These are phyloP conservation scores for Micrastur ruficollis DNA, from an alignment of 2,797 vertebrate species.

Conservation along the genomic window DNA sequence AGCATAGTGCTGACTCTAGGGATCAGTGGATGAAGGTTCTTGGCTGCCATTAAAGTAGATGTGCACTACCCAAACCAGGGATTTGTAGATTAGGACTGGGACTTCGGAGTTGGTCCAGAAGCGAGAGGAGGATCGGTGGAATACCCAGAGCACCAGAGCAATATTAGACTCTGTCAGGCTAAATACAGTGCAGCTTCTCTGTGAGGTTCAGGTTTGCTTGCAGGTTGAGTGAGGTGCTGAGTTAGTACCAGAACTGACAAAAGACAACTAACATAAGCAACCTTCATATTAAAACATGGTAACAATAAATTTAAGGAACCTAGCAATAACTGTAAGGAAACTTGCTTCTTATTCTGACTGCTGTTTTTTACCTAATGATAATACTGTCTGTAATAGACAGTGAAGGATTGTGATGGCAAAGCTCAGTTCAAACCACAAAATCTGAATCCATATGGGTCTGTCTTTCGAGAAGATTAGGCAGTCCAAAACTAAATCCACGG, in stretches of 20 bases:
- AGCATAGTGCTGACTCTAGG: not conserved
- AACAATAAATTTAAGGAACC: not conserved
- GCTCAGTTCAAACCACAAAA: slow-evolving; percentile 28
- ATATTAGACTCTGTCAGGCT: slow-evolving; percentile 14
- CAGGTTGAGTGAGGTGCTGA: slow-evolving; percentile 9
- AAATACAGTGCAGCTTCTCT: not conserved
- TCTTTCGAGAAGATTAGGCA: slow-evolving; percentile 38
- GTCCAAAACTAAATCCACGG: slow-evolving; percentile 15
- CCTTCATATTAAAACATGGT: not conserved
- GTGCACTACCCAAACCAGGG: slow-evolving; percentile 18
- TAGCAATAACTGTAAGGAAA: not conserved
- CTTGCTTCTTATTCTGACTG: not conserved
- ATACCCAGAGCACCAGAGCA: slow-evolving; percentile 53
- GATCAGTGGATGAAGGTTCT: not conserved
- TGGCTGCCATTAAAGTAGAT: slow-evolving; percentile 24
- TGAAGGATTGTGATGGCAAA: not conserved
- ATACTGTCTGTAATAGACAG: not conserved
- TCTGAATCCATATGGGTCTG: slow-evolving; percentile 6
- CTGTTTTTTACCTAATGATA: not conserved
- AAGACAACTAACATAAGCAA: not conserved
- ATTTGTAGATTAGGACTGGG: slow-evolving; percentile 50
- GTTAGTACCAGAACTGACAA: not conserved
- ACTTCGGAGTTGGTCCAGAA: slow-evolving; percentile 7
- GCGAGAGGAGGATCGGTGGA: not conserved
- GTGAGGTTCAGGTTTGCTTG: not conserved